Evolutionary conservation across 2,888 invertebrate species (phyloP).

Genomic region (Leptogaster cylindrica): DNA sequence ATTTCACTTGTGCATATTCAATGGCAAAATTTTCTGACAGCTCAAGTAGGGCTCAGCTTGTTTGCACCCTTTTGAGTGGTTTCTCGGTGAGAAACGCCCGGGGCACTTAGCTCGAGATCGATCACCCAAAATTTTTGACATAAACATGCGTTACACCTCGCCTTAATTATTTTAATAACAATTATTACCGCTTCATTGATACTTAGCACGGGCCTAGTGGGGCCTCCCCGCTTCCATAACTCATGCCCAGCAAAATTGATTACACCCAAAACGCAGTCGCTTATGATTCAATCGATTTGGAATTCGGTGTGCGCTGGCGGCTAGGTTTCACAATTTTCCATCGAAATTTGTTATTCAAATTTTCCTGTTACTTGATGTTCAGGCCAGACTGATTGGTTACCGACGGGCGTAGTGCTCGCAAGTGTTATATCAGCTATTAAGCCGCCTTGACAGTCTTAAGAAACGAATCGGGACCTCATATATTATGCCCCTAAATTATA

Average conservation of each 20-base stretch:
- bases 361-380: slow-evolving; percentile 24
- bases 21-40: slow-evolving; percentile 8
- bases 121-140: slow-evolving; percentile 53
- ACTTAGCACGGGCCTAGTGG: slow-evolving; percentile 14
- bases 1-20: too few relatives aligned
- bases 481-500: slow-evolving; percentile 30
- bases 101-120: slow-evolving; percentile 47
- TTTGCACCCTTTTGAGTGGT: slow-evolving; percentile 23
- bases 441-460: slow-evolving; percentile 23
- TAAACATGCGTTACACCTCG: slow-evolving; percentile 55
- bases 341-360: slow-evolving; percentile 42
- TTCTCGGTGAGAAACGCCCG: slow-evolving; percentile 6
- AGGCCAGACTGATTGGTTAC: slow-evolving; percentile 26
- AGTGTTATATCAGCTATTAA: slow-evolving; percentile 29
- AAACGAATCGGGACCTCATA: slow-evolving; percentile 12
- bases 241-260: slow-evolving; percentile 17
- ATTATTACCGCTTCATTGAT: slow-evolving; percentile 53
- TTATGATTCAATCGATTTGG: slow-evolving; percentile 26
- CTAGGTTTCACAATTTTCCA: slow-evolving; percentile 32
- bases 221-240: slow-evolving; percentile 13
- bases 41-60: neutral
- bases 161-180: slow-evolving; percentile 57
- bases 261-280: slow-evolving; percentile 2
- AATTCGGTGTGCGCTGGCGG: slow-evolving; percentile 30
- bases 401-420: slow-evolving; percentile 4